A percentile compares a stretch with the other conserved stretches of the same genome.
phyloP scores from a whole-genome alignment of 2,113 vertebrate genomes.

The Phasianus colchicus region DNA sequence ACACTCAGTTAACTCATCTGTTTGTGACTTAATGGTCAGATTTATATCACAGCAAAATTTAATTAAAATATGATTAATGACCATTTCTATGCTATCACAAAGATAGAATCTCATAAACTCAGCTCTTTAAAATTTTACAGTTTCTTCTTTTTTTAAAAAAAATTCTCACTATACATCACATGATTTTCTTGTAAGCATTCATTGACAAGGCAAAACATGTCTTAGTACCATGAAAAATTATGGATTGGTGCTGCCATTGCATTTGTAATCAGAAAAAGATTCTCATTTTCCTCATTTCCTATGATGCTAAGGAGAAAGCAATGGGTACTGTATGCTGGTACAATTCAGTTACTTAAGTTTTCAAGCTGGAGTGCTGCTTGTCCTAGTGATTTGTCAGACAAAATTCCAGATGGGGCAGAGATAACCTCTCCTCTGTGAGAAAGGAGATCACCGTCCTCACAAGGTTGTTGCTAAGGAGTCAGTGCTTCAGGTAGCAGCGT shows the following conservation, averaged over 20 bases:
- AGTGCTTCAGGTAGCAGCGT: accelerated
- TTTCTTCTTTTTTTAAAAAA: background rate
- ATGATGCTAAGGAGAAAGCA: background rate
- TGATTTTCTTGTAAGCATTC: background rate
- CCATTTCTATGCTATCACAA: background rate
- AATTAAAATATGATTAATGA: constrained; percentile 44
- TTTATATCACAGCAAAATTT: constrained; percentile 29
- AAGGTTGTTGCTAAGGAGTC: background rate
- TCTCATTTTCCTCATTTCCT: background rate
- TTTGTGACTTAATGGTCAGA: background rate
- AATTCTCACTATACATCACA: background rate
- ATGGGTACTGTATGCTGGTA: background rate
- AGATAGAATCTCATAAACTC: background rate
- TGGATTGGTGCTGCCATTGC: background rate
- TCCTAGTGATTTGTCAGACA: background rate
- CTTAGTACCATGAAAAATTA: background rate
- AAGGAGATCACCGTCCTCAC: background rate
- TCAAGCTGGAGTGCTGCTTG: background rate
- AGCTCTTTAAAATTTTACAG: background rate
- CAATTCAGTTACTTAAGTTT: background rate
- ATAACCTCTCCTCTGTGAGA: background rate
- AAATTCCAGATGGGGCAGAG: background rate
- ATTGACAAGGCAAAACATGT: background rate
- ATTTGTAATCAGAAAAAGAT: background rate
- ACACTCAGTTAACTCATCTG: background rate